A percentile compares a stretch with the other conserved stretches of the same genome.
phyloP scores from a whole-genome alignment of 1,140 invertebrate genomes.

The Drosophila persimilis region DNA sequence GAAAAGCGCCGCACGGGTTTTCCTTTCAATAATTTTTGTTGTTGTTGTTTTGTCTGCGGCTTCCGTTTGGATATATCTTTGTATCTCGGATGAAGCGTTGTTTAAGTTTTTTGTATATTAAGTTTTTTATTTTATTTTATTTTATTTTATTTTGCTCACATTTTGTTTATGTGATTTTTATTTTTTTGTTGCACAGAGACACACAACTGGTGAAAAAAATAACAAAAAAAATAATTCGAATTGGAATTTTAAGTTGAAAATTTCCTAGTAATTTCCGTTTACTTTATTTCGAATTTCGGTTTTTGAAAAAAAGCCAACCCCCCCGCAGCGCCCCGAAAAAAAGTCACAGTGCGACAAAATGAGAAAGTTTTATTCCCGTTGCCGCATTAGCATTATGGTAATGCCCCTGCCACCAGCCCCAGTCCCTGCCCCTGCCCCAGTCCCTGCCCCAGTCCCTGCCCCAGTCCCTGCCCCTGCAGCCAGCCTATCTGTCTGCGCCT shows the following conservation, averaged over 20 bases:
- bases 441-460: no score
- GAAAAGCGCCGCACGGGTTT: background rate
- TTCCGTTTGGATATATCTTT: no score
- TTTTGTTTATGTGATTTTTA: conserved; percentile 12
- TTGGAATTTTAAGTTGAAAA: background rate
- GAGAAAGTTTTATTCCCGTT: conserved; percentile 40
- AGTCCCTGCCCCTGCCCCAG: no score
- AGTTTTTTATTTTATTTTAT: conserved; percentile 27
- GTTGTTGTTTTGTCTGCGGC: no score
- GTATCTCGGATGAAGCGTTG: conserved; percentile 4
- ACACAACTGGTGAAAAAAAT: conserved; percentile 37
- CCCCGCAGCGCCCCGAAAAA: no score
- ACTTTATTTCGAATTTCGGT: no score
- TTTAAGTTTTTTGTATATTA: conserved; percentile 38
- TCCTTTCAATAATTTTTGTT: background rate
- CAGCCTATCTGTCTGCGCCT: conserved; percentile 69
- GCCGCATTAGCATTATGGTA: conserved; percentile 56
- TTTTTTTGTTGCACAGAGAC: conserved; percentile 51
- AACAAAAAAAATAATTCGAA: conserved; percentile 3
- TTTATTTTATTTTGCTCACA: conserved; percentile 27
- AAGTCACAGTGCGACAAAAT: conserved; percentile 18
- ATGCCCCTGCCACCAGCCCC: conserved; percentile 18
- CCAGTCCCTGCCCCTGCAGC: background rate
- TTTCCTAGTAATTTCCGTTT: background rate
- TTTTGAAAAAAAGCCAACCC: no score